A percentile compares a stretch with the other conserved stretches of the same genome.
phyloP scores from a whole-genome alignment of 2,888 invertebrate genomes.

The Dioctria linearis region DNA sequence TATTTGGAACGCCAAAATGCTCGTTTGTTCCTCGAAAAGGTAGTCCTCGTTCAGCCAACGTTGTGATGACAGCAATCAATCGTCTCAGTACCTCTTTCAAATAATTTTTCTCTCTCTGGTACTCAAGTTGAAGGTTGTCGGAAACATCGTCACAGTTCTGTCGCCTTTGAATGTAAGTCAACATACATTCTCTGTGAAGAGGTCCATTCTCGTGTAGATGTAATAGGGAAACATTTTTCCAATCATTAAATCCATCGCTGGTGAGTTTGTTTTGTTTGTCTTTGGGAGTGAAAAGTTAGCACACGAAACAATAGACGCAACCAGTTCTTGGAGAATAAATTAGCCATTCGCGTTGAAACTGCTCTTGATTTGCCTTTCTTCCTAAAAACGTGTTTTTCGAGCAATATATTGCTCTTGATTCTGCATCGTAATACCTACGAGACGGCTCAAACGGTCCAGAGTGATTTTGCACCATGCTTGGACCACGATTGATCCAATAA shows the following conservation, averaged over 20 bases:
- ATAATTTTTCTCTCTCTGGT: constrained; percentile 25
- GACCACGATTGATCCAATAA: background rate
- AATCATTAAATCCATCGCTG: background rate
- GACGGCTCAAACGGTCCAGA: background rate
- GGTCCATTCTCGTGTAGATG: background rate
- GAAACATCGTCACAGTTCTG: background rate
- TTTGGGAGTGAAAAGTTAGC: background rate
- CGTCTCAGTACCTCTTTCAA: constrained; percentile 33
- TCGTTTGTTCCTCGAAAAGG: constrained; percentile 37
- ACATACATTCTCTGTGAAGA: background rate
- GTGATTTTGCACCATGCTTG: background rate
- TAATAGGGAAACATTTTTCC: background rate
- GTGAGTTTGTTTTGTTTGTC: background rate
- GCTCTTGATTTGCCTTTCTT: background rate
- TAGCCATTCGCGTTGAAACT: background rate
- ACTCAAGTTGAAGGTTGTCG: constrained; percentile 21
- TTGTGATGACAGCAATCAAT: constrained; percentile 4
- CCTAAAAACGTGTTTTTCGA: background rate
- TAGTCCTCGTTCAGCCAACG: constrained; percentile 48
- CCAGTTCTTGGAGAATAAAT: background rate
- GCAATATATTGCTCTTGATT: background rate
- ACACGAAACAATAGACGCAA: background rate
- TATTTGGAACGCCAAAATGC: constrained; percentile 7
- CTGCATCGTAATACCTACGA: background rate
- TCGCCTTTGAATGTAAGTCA: background rate